Evolutionary conservation across 37 sponge, comb jelly and placozoan genomes (phyloP).

Genomic region (Oscarella lobularis): DNA sequence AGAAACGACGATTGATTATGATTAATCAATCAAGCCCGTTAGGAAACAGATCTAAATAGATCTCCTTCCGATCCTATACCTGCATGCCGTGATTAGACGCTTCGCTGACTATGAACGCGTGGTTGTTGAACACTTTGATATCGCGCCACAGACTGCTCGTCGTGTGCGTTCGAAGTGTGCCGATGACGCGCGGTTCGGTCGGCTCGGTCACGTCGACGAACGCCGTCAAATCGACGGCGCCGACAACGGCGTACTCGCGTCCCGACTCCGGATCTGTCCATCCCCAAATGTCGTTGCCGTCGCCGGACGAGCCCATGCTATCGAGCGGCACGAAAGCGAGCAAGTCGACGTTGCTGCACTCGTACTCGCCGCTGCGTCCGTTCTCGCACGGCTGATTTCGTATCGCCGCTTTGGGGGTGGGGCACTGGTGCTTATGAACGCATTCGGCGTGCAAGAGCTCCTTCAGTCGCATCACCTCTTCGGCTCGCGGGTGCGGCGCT

Average conservation of each 20-base stretch:
- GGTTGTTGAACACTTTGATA: conserved; percentile 47
- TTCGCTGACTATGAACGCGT: conserved; percentile 58
- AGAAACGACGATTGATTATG: too few relatives aligned
- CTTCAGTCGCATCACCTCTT: conserved; percentile 42
- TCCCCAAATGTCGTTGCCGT: conserved; percentile 62
- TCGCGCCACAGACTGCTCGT: conserved; percentile 41
- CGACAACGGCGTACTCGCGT: conserved; percentile 46
- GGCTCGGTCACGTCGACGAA: conserved; percentile 64
- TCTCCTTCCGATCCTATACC: too few relatives aligned
- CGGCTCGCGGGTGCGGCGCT: background rate
- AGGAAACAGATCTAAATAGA: too few relatives aligned
- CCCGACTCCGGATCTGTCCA: conserved; percentile 56
- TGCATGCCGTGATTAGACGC: conserved; percentile 50
- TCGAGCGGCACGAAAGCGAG: conserved; percentile 27
- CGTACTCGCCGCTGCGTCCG: conserved; percentile 45
- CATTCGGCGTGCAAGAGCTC: conserved; percentile 19
- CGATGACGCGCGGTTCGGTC: conserved; percentile 25
- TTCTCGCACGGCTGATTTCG: conserved; percentile 11
- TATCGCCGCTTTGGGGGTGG: conserved; percentile 1
- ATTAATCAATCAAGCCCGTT: too few relatives aligned
- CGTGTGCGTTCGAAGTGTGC: conserved; percentile 43
- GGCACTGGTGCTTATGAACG: conserved; percentile 19
- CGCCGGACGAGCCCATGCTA: conserved; percentile 31
- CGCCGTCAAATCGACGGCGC: conserved; percentile 42
- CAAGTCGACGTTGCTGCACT: conserved; percentile 50